Conservation (phyloP, 1,140 invertebrate species). For the Ostrea denselamellosa region DNA sequence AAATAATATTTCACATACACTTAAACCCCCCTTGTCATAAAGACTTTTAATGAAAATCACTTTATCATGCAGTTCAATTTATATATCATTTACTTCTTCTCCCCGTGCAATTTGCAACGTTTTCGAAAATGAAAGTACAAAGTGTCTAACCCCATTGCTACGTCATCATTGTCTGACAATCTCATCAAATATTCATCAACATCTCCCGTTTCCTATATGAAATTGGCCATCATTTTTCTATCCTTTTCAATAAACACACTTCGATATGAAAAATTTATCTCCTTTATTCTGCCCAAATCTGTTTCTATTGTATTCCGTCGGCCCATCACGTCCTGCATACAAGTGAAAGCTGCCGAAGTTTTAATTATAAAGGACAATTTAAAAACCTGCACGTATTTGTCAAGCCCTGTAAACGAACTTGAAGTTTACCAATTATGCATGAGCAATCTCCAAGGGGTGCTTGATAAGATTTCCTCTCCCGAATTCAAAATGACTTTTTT, state of each 20-base stretch:
- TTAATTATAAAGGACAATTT: slow-evolving; percentile 28
- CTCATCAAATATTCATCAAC: not conserved
- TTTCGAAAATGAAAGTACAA: slow-evolving; percentile 12
- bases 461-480: not conserved
- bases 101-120: not conserved
- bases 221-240: not conserved
- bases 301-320: not conserved
- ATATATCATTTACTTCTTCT: not conserved
- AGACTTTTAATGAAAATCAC: not conserved
- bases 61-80: not conserved
- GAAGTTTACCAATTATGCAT: not conserved
- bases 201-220: not conserved
- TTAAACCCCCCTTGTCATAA: too few species aligned
- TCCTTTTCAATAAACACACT: not conserved
- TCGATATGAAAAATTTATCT: slow-evolving; percentile 4
- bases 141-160: too few species aligned
- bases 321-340: not conserved
- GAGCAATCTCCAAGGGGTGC: not conserved
- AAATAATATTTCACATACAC: too few species aligned
- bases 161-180: not conserved
- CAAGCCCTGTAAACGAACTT: not conserved
- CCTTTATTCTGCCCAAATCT: not conserved
- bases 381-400: slow-evolving; percentile 1
- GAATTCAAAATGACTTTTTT: not conserved
- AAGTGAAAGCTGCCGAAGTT: not conserved